Conservation (phyloP, 2,797 vertebrate genomes). For the Phyllotis vaccarum region DNA sequence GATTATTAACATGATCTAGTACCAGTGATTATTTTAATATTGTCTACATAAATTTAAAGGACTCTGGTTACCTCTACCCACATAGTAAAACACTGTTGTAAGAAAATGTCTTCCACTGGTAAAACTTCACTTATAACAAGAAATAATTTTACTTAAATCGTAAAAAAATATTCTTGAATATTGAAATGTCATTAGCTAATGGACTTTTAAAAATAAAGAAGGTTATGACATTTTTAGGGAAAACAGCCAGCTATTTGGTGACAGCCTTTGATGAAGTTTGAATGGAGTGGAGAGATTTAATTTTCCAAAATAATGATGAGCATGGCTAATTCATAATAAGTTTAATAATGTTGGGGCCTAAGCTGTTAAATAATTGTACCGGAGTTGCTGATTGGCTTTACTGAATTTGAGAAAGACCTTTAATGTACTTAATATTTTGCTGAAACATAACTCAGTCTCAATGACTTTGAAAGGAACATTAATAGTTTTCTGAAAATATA, state of each 20-base stretch:
- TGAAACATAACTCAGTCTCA: slow-evolving; percentile 82
- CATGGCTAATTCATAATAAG: slow-evolving; percentile 73
- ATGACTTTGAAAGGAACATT: slow-evolving; percentile 79
- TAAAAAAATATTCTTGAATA: slow-evolving; percentile 54
- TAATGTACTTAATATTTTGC: slow-evolving; percentile 76
- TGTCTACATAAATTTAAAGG: slow-evolving; percentile 42
- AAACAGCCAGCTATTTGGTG: slow-evolving; percentile 74
- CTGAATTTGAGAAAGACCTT: slow-evolving; percentile 64
- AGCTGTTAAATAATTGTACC: slow-evolving; percentile 73
- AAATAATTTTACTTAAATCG: slow-evolving; percentile 56
- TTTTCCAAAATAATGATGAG: slow-evolving; percentile 76
- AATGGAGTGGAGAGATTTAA: slow-evolving; percentile 67
- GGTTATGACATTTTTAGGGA: slow-evolving; percentile 68
- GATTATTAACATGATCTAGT: slow-evolving; percentile 17
- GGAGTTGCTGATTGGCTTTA: slow-evolving; percentile 66
- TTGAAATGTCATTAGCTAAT: slow-evolving; percentile 50
- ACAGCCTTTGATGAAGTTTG: slow-evolving; percentile 68
- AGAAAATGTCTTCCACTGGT: neutral
- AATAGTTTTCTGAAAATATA: slow-evolving; percentile 80
- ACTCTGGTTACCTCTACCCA: neutral
- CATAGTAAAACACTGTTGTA: neutral
- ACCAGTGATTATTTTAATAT: slow-evolving; percentile 33
- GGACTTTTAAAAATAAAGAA: slow-evolving; percentile 72
- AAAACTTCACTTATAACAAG: slow-evolving; percentile 45
- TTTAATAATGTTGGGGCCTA: slow-evolving; percentile 74